Evolutionary conservation across 2,888 invertebrate genomes (phyloP).

Genomic region (Lasioglossum calceatum): DNA sequence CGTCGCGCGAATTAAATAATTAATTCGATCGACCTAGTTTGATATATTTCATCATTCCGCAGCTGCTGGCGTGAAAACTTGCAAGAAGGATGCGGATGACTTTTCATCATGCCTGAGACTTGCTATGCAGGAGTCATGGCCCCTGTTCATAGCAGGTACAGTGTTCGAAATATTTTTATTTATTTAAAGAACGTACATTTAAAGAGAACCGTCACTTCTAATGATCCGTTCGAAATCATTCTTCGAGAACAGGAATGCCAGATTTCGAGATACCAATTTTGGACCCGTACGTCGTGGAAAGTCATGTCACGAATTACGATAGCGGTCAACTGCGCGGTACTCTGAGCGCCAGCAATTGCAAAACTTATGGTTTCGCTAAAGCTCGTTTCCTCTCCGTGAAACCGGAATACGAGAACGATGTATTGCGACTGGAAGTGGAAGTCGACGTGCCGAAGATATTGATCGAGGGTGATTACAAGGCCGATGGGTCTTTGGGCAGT

Average conservation of each 20-base stretch:
- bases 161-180: background rate
- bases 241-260: constrained; percentile 83
- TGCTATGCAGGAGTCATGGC: constrained; percentile 82
- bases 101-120: constrained; percentile 81
- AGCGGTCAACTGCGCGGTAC: constrained; percentile 84
- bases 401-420: constrained; percentile 85
- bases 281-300: constrained; percentile 86
- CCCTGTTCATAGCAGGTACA: constrained; percentile 77
- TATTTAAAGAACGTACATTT: background rate
- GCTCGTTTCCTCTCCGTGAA: constrained; percentile 86
- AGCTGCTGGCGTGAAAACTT: constrained; percentile 77
- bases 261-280: constrained; percentile 85
- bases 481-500: constrained; percentile 87
- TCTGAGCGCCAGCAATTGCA: constrained; percentile 85
- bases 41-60: background rate
- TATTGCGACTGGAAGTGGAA: constrained; percentile 87
- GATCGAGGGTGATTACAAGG: constrained; percentile 87
- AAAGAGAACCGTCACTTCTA: background rate
- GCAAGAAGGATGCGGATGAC: constrained; percentile 76
- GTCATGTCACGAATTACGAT: constrained; percentile 82
- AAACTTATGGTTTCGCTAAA: constrained; percentile 86
- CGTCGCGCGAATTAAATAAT: background rate
- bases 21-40: background rate
- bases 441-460: constrained; percentile 86
- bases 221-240: background rate